These are phyloP conservation scores for Lutraria lutraria DNA, from an alignment of 2,888 invertebrate genomes.

Conservation along the genomic window DNA sequence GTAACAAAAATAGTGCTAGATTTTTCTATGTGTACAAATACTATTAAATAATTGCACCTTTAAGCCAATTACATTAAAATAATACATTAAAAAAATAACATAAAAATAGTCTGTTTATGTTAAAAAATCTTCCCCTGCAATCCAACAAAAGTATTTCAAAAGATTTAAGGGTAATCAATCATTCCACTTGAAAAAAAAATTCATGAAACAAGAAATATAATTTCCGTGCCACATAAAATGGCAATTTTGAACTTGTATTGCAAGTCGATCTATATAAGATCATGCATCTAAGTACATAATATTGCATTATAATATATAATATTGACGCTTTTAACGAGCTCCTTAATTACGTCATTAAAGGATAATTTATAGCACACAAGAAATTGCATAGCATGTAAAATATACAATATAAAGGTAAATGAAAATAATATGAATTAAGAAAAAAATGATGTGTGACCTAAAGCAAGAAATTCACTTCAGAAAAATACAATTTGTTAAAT, in stretches of 20 bases:
- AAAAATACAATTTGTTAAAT: not conserved
- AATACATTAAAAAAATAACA: not conserved
- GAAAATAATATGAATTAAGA: not conserved
- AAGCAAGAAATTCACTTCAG: not conserved
- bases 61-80: slow-evolving; percentile 10
- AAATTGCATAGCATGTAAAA: not conserved
- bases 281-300: not conserved
- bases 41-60: slow-evolving; percentile 1
- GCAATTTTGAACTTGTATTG: not conserved
- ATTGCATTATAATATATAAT: not conserved
- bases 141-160: too few relatives aligned
- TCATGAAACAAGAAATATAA: not conserved
- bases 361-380: not conserved
- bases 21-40: not conserved
- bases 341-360: not conserved
- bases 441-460: not conserved
- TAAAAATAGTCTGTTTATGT: not conserved
- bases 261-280: not conserved
- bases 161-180: too few relatives aligned
- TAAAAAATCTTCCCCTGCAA: too few relatives aligned
- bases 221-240: not conserved
- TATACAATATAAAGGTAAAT: not conserved
- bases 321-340: not conserved
- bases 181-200: not conserved
- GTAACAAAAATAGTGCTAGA: not conserved